Evolutionary conservation across 2,113 vertebrate species (phyloP).

Genomic region (Platysternon megacephalum): DNA sequence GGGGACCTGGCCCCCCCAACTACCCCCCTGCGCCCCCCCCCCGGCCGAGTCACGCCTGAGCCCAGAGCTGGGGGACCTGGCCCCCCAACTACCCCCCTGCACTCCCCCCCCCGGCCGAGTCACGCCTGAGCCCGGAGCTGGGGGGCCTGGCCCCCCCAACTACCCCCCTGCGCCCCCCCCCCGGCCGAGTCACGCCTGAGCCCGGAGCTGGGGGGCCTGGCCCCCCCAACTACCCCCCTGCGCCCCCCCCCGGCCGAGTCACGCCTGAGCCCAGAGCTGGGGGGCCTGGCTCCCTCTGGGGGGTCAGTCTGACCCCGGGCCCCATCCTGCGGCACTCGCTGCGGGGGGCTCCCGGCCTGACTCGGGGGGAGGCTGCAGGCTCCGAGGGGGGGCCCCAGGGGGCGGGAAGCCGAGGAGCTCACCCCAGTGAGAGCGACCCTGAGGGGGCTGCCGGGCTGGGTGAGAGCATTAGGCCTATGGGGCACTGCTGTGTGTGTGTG

Average conservation of each 20-base stretch:
- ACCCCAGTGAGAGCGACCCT: background rate
- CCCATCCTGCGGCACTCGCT: background rate
- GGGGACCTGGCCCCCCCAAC: too few species aligned
- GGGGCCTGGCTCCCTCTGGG: accelerated
- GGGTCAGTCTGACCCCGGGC: background rate
- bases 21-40: too few species aligned
- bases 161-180: too few species aligned
- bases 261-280: too few species aligned
- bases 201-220: too few species aligned
- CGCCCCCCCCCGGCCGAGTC: background rate
- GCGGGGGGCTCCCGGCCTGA: background rate
- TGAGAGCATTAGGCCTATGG: too few species aligned
- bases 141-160: too few species aligned
- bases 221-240: too few species aligned
- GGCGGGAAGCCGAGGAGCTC: background rate
- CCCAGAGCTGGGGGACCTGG: too few species aligned
- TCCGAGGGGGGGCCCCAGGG: background rate
- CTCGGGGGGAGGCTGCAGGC: background rate
- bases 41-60: background rate
- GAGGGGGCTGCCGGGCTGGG: background rate
- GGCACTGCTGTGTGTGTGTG: too few species aligned
- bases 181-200: background rate
- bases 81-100: too few species aligned
- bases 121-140: too few species aligned
- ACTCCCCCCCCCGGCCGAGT: background rate